phyloP scores from a whole-genome alignment of 1,140 invertebrate genomes.

The Bombus polaris region DNA sequence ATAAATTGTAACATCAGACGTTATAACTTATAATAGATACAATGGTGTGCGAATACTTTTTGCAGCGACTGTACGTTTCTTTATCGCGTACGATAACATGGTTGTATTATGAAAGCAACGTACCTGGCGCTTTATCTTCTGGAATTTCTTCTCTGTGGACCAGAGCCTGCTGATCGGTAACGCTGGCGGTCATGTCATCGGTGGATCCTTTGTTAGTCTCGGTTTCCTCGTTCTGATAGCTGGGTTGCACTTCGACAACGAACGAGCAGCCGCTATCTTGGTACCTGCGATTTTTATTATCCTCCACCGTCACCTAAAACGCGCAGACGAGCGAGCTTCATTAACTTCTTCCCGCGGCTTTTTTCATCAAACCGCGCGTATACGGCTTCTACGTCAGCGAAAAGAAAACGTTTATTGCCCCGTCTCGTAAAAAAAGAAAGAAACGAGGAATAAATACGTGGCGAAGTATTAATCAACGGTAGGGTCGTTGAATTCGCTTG shows the following conservation, averaged over 20 bases:
- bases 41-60: too few species aligned
- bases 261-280: constrained; percentile 89
- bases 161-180: constrained; percentile 83
- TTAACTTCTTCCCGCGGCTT: not conserved
- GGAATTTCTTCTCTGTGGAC: constrained; percentile 82
- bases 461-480: not conserved
- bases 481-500: constrained; percentile 37
- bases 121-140: constrained; percentile 74
- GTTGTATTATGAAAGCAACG: not conserved
- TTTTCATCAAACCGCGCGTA: not conserved
- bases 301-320: constrained; percentile 79
- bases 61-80: not conserved
- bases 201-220: constrained; percentile 71
- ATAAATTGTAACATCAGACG: too few species aligned
- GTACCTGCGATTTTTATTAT: constrained; percentile 73
- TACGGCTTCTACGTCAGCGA: not conserved
- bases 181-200: constrained; percentile 68
- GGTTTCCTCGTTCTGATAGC: constrained; percentile 72
- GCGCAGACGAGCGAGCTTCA: constrained; percentile 8
- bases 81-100: not conserved
- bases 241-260: constrained; percentile 86
- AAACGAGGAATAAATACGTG: not conserved
- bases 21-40: too few species aligned
- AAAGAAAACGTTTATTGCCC: constrained; percentile 5
- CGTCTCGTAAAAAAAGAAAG: not conserved